These are phyloP conservation scores for Hemibagrus guttatus DNA, from an alignment of 2,797 vertebrate species.

Conservation along the genomic window DNA sequence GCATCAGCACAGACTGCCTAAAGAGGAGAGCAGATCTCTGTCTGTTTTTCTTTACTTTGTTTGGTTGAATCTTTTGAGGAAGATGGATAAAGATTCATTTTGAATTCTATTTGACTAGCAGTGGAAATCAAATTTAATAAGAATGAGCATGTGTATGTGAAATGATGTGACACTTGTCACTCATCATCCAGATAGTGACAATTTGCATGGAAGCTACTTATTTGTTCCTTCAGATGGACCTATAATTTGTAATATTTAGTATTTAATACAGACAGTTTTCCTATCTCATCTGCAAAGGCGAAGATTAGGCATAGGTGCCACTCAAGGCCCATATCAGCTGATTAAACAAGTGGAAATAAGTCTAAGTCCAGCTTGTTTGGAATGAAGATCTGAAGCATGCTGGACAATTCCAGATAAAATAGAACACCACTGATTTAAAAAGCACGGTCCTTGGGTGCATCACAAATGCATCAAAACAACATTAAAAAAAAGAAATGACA, in stretches of 20 bases:
- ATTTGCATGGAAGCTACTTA: background rate
- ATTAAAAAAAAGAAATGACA: background rate
- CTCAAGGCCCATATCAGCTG: background rate
- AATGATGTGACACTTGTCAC: slow-evolving; percentile 5
- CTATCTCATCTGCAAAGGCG: background rate
- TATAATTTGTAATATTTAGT: background rate
- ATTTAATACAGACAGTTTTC: background rate
- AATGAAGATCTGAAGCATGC: background rate
- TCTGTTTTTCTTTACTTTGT: slow-evolving; percentile 33
- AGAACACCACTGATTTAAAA: background rate
- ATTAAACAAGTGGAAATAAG: background rate
- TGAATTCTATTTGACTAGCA: background rate
- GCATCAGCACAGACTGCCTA: slow-evolving; percentile 61
- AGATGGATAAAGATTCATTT: background rate
- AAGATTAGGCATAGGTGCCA: background rate
- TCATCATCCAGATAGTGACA: background rate
- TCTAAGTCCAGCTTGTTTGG: background rate
- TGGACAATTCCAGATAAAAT: background rate
- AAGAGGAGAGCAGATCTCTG: slow-evolving; percentile 28
- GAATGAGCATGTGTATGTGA: background rate
- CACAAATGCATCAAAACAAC: background rate
- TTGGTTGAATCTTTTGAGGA: slow-evolving; percentile 18
- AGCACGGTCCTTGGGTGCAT: no score
- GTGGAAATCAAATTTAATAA: background rate
- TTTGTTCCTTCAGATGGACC: background rate